Evolutionary conservation across 1,140 invertebrate genomes (phyloP), one percentile per base, ranked within the genome.

Genomic region (Lepidotrigona ventralis): DNA sequence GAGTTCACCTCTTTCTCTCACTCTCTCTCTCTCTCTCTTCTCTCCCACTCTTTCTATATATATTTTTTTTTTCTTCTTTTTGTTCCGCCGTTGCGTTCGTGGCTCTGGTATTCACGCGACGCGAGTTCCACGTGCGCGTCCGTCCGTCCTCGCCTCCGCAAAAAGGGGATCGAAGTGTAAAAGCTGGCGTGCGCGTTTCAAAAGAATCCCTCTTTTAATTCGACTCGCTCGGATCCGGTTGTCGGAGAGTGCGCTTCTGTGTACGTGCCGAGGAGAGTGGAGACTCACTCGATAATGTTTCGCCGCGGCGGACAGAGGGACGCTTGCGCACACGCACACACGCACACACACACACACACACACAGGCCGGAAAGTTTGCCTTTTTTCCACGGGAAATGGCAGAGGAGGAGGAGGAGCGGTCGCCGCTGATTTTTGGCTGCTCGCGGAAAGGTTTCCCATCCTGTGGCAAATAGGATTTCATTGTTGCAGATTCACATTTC

Each of bases 151-250:
- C 17, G n/a, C 54, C 15, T 8, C 15, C 39, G 64, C 56, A 75
- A 85, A 68, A 75, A 83, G 70, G 39, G 79, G 64, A 83, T 89
- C 58, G 58, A 83, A 81, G 81, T 71, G 87, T 56, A 86, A 89
- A 88, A 88, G 51, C 87, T 79, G 66, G 79, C 29, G 72, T 51
- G 74, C 76, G 26, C 77, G 81, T 79, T 79, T 86, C 82, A 75
- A 86, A 83, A 85, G 70, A 63, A 70, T 58, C 56, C 78, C 80
- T 77, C 66, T 81, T 88, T 83, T 81, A 87, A 87, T 87, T 87
- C 79, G 79, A 85, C 73, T 75, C 64, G 46, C 73, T 56, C 69
- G 66, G 70, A 83, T 86, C 66, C 63, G 63, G 72, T 79, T 72
- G 86, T 64, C 79, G 70, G 46, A 58, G 70, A 64, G 69, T 63